Conservation (phyloP, 2,797 vertebrate species). For the Rallus crepitans region DNA sequence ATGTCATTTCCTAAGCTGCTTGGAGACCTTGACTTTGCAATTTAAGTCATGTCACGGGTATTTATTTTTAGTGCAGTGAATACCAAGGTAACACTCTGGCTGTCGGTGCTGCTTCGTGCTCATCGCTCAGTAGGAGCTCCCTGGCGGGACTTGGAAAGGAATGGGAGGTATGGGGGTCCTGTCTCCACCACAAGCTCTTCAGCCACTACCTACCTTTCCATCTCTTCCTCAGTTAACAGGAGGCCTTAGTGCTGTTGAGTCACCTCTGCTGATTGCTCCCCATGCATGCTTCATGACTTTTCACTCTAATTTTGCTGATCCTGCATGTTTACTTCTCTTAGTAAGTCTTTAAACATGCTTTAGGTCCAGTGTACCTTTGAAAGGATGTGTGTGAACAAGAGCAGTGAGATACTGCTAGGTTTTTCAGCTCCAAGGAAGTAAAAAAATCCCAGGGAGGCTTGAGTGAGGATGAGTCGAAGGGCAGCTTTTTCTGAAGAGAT, state of each 20-base stretch:
- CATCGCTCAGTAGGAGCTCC: fast-evolving
- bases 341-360: not conserved
- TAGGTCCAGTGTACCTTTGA: not conserved
- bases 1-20: not conserved
- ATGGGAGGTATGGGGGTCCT: not conserved
- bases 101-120: not conserved
- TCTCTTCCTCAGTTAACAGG: not conserved
- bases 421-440: not conserved
- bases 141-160: not conserved
- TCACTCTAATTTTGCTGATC: not conserved
- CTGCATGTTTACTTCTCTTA: not conserved
- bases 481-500: not conserved
- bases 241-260: not conserved
- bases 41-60: fast-evolving
- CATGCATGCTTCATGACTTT: fast-evolving
- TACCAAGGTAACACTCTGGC: no score
- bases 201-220: fast-evolving
- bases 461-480: not conserved
- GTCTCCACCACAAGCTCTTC: not conserved
- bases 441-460: not conserved
- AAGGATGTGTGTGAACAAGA: not conserved
- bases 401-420: not conserved
- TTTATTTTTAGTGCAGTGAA: not conserved
- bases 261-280: not conserved
- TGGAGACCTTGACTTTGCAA: not conserved